phyloP scores from a whole-genome alignment of 2,113 vertebrate genomes.

The Aptenodytes forsteri region DNA sequence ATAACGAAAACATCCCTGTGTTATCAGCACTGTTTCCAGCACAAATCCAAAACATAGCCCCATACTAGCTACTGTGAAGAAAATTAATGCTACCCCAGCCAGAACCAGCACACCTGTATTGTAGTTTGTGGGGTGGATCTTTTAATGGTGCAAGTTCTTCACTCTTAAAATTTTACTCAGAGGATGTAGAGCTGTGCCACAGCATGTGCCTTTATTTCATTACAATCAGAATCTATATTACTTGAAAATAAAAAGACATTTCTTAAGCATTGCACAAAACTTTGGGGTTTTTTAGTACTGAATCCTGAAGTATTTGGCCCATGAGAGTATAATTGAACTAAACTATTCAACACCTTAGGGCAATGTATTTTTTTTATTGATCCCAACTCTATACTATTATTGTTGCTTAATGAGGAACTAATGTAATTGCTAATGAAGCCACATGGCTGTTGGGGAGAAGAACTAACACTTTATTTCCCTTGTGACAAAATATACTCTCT shows the following conservation, averaged over 20 bases:
- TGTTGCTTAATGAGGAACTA: conserved; percentile 73
- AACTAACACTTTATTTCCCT: conserved; percentile 68
- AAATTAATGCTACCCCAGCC: too few species aligned
- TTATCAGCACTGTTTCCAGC: too few species aligned
- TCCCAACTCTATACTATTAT: conserved; percentile 60
- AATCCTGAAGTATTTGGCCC: not conserved
- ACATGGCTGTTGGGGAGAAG: conserved; percentile 48
- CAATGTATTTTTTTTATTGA: conserved; percentile 63
- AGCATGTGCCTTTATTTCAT: not conserved
- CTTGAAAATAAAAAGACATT: not conserved
- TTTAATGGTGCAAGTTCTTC: not conserved
- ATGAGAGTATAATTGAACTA: conserved; percentile 46
- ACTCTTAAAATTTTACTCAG: not conserved
- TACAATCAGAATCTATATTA: not conserved
- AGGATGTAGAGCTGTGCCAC: not conserved
- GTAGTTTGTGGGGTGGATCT: not conserved
- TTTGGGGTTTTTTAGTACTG: not conserved
- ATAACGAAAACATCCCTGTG: too few species aligned
- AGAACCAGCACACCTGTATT: too few species aligned
- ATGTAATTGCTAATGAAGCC: conserved; percentile 74
- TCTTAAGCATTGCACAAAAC: not conserved
- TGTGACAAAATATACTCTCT: conserved; percentile 42
- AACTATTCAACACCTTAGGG: conserved; percentile 48
- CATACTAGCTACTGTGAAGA: too few species aligned
- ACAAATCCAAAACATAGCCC: too few species aligned